Conservation (phyloP, 2,113 vertebrate species). For the Gorsachius goisagi region DNA sequence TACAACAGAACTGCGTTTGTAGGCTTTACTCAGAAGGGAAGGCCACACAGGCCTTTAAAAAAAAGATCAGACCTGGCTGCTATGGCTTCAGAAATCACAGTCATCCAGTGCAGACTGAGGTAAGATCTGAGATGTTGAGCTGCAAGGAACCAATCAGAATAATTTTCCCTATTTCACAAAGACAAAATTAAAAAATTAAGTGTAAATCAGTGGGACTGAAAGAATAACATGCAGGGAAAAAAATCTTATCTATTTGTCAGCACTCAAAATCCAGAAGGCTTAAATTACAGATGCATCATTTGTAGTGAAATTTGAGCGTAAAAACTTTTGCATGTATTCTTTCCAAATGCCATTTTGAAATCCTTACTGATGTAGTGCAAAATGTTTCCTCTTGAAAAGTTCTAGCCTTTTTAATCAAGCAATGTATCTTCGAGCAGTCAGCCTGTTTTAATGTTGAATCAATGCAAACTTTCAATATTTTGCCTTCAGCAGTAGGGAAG, state of each 20-base stretch:
- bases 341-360: background rate
- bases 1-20: background rate
- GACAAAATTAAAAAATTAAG: background rate
- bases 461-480: background rate
- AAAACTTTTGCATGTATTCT: background rate
- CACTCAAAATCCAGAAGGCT: background rate
- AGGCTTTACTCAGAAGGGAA: background rate
- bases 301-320: background rate
- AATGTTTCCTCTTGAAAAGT: background rate
- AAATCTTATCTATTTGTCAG: slow-evolving; percentile 3
- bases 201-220: background rate
- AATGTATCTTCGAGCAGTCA: background rate
- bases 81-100: background rate
- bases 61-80: background rate
- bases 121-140: background rate
- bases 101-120: rapidly evolving
- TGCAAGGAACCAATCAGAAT: background rate
- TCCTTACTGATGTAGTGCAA: background rate
- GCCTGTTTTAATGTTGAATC: background rate
- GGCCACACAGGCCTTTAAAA: background rate
- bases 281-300: background rate
- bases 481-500: background rate
- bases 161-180: background rate
- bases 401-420: background rate
- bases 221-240: background rate